Base-by-base conservation (phyloP, 92 coral and sea anemone species). In the Pocillopora meandrina region DNA sequence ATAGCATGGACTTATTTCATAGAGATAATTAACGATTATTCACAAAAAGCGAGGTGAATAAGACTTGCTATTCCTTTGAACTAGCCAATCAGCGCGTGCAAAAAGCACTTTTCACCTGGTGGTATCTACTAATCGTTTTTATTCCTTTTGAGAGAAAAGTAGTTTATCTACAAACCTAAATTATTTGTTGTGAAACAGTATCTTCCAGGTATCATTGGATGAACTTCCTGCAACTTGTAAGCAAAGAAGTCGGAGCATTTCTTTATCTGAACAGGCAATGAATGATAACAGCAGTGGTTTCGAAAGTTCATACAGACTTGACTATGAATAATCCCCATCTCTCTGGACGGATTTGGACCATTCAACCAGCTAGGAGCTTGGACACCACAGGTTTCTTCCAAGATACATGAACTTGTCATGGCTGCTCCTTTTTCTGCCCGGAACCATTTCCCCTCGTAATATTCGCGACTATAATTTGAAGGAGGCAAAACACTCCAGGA, bases 361-460 rank as follows among this genome's bases (percentile, higher is more conserved):
- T 76, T 88, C 2, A 88, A 23, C 91, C 88, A 88, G 16, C 91
- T 87, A 55, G 91, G 87, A 65, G 91, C 85, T 75, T 88, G 91
- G 75, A 83, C 47, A 26, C 91, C 91, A 83, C 91, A 88, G 56
- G 19, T 35, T 20, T 61, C 35, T 3, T 35, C 20, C 21, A 5
- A n/a, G 2, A 62, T 71, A 49, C 81, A 77, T 2, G 81, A 62
- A 19, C 58, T 77, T 16, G 31, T 57, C 57, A 77, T 77, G 11
- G 81, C 71, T 2, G 70, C 19, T n/a, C 81, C 71, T 35, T 34
- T 61, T 1, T 62, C 60, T 12, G 71, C 57, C 60, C 66, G 61
- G 42, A 77, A 62, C 81, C 81, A 77, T 36, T 8, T 34, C 42
- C 23, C 59, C 23, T 77, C 64, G 36, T 77, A 34, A 42, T 19